Evolutionary conservation across 2,797 vertebrate species (phyloP), one percentile per base, ranked within the genome.

Genomic region (Coccyzus lansbergi): DNA sequence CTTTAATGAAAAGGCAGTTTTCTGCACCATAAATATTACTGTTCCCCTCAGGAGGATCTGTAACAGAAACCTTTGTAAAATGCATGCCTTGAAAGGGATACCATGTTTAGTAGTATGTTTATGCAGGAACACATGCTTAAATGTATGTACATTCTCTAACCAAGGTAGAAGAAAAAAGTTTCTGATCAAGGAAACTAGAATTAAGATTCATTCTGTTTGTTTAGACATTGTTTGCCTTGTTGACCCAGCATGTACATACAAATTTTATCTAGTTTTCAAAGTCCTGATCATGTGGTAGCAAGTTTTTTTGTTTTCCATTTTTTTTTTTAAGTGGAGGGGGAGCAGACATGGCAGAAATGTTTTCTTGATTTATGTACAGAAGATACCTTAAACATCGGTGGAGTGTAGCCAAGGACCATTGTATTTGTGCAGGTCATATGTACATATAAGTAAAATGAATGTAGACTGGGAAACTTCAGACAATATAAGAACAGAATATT

Each of bases 301-400:
- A 9, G 16, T 1, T 1, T 38, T 63, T 83, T 48, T 7, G 2
- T 16, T 63, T 56, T 48, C 0, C 2, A n/a, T n/a, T 10, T 42
- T 65, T 44, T 36, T 26, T 59, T 36, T 13, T 15, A 6, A 24
- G 48, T 12, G 2, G 5, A 1, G 2, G 6, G 7, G 2, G 2
- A 38, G 9, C 38, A 38, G 38, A 38, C 38, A 38, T 38, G 9
- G 14, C 38, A 8, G 8, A 69, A 65, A 12, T 28, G 4, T 65
- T 80, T 93, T 8, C 16, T 53, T 62, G 3, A n/a, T 72, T 83
- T 88, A 9, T 29, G 5, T 48, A 31, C 1, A 28, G 52, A 80
- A n/a, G 13, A 22, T 56, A 14, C 7, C 10, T 46, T 69, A 80
- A 92, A 87, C 4, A 17, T 36, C 72, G 60, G 0, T 3, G 26